Conservation (phyloP, 2,113 vertebrate species). For the Festucalex cinctus region DNA sequence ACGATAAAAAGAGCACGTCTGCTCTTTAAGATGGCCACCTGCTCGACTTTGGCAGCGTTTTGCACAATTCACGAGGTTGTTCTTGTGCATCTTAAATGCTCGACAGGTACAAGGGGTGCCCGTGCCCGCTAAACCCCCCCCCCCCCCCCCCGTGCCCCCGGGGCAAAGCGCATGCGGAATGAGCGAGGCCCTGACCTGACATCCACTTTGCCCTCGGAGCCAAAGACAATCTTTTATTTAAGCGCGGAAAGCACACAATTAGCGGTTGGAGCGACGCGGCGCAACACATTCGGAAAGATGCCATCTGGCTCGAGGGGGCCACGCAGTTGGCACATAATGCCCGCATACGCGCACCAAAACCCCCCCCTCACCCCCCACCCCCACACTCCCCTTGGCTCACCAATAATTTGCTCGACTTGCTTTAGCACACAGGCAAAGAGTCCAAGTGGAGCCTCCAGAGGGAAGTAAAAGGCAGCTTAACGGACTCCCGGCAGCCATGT, state of each 20-base stretch:
- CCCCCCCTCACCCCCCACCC: neutral
- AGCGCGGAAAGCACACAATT: neutral
- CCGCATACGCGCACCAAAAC: neutral
- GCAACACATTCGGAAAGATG: slow-evolving; percentile 13
- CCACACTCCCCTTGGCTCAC: slow-evolving; percentile 7
- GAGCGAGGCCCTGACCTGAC: slow-evolving; percentile 31
- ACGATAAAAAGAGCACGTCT: slow-evolving; percentile 2
- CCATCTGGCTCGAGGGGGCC: slow-evolving; percentile 20
- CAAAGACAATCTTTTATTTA: neutral
- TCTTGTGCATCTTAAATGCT: slow-evolving; percentile 18
- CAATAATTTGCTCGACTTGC: slow-evolving; percentile 24
- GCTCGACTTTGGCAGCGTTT: slow-evolving; percentile 21
- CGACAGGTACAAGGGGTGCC: neutral
- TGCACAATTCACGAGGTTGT: slow-evolving; percentile 24
- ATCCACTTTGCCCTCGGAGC: slow-evolving; percentile 21
- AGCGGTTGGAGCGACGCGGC: neutral
- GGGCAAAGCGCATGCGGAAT: slow-evolving; percentile 43
- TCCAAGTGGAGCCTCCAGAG: neutral
- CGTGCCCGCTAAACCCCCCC: neutral
- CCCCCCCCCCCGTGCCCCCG: too few relatives aligned
- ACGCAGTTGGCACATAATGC: slow-evolving; percentile 16
- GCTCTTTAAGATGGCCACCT: slow-evolving; percentile 17
- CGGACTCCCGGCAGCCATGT: slow-evolving; percentile 9
- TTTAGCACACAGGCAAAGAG: neutral
- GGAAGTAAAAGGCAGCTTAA: neutral